phyloP scores from a whole-genome alignment of 1,140 invertebrate species.

The Metopolophium dirhodum region DNA sequence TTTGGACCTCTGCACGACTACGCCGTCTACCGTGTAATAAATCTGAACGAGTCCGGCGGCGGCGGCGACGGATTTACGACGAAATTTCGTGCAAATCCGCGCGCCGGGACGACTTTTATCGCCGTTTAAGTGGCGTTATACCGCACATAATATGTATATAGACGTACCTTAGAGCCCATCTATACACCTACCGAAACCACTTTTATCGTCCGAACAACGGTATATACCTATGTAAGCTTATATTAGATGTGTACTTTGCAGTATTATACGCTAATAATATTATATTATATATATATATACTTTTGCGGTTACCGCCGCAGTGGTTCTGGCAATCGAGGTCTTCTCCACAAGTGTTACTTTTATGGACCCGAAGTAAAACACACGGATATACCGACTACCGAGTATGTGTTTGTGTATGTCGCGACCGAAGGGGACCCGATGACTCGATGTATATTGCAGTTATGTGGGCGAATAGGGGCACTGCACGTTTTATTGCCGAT shows the following conservation, averaged over 20 bases:
- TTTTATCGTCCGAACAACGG: neutral
- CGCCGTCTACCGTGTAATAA: neutral
- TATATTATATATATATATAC: neutral
- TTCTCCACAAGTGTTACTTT: conserved; percentile 35
- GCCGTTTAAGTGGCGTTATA: conserved; percentile 11
- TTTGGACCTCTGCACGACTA: neutral
- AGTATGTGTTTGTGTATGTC: neutral
- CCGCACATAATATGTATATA: neutral
- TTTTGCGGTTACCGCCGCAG: neutral
- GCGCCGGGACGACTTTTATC: conserved; percentile 17
- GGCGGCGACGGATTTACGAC: neutral
- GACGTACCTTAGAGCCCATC: too few relatives aligned
- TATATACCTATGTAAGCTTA: neutral
- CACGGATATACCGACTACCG: neutral
- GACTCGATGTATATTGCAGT: neutral
- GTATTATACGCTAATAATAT: neutral
- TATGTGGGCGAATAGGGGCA: neutral
- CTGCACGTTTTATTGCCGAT: neutral
- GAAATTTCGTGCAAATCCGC: conserved; percentile 12
- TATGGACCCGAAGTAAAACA: neutral
- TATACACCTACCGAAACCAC: neutral
- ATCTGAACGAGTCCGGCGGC: neutral
- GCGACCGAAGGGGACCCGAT: neutral
- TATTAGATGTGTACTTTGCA: neutral
- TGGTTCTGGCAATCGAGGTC: neutral